Percentiles rank a stretch among this genome's conserved stretches.
These are phyloP conservation scores for Dendroctonus valens DNA, from an alignment of 1,140 invertebrate species.

Conservation along the genomic window DNA sequence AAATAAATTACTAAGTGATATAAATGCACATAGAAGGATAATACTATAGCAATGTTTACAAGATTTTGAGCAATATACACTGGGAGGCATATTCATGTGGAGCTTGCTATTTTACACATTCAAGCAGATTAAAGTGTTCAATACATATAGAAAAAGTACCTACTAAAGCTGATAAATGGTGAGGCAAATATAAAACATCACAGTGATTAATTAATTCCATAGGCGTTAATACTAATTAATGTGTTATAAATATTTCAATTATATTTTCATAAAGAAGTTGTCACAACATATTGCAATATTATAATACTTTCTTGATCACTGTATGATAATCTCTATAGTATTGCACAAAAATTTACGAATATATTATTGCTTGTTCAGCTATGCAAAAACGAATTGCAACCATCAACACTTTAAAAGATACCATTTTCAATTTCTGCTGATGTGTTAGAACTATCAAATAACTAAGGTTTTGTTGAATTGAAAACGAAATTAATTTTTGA, in stretches of 20 bases:
- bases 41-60: conserved; percentile 11
- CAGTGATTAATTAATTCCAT: too few relatives aligned
- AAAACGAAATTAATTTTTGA: too few relatives aligned
- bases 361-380: conserved; percentile 30
- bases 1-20: conserved; percentile 12
- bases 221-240: too few relatives aligned
- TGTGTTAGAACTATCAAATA: too few relatives aligned
- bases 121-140: conserved; percentile 7
- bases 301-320: too few relatives aligned
- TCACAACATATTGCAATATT: too few relatives aligned
- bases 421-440: too few relatives aligned
- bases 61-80: conserved; percentile 29
- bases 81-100: background rate
- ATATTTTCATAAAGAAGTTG: too few relatives aligned
- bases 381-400: background rate
- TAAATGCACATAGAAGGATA: background rate
- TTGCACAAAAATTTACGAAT: conserved; percentile 29
- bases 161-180: background rate
- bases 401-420: too few relatives aligned
- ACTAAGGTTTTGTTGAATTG: too few relatives aligned
- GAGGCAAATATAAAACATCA: background rate
- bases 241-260: too few relatives aligned
- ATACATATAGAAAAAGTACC: conserved; percentile 6
- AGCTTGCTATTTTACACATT: background rate
- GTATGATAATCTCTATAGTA: conserved; percentile 22